Evolutionary conservation across 2,797 vertebrate species (phyloP), one percentile per base, ranked within the genome.

Genomic region (Morus bassanus): DNA sequence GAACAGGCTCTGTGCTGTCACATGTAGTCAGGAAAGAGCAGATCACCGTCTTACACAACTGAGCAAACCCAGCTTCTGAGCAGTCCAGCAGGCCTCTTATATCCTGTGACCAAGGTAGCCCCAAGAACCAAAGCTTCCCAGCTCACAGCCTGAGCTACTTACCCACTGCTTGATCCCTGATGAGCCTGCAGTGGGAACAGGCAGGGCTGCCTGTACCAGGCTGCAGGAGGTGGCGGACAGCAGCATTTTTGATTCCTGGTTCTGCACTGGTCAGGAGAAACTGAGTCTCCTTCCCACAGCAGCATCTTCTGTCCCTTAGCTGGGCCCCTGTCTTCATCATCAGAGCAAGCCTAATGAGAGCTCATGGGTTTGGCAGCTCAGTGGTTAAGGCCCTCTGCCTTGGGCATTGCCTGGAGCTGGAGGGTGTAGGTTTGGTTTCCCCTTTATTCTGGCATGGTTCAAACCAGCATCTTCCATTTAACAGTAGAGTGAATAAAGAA

Each of bases 181-280:
- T 61, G 51, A 57, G 15, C 35, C 10, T 0, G 0, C 18, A 57
- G 9, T 7, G 35, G 64, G 37, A 89, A 28, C 25, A 76, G 19
- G n/a, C 24, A 69, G 56, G 8, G 1, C 2, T 76, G 45, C 28
- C 46, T n/a, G 4, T 37, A 28, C 8, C 25, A 54, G 30, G 18
- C 39, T 74, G 27, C 2, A 14, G 2, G 19, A 70, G 24, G 17
- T 30, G 17, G 17, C 23, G 65, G 45, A 30, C 17, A 37, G 12
- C 12, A 83, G 7, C 0, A 1, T 0, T 35, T 68, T 79, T 48
- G 24, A 17, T 35, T 85, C 12, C 33, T 72, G 48, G 6, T 18
- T 69, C 60, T 77, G n/a, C 18, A 31, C 37, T 53, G 43, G 10
- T 9, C 45, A 28, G 45, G 41, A 68, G 12, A 79, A 89, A 59